phyloP scores from a whole-genome alignment of 53 echinoderm and acorn worm genomes.

The Stichopus horrens region DNA sequence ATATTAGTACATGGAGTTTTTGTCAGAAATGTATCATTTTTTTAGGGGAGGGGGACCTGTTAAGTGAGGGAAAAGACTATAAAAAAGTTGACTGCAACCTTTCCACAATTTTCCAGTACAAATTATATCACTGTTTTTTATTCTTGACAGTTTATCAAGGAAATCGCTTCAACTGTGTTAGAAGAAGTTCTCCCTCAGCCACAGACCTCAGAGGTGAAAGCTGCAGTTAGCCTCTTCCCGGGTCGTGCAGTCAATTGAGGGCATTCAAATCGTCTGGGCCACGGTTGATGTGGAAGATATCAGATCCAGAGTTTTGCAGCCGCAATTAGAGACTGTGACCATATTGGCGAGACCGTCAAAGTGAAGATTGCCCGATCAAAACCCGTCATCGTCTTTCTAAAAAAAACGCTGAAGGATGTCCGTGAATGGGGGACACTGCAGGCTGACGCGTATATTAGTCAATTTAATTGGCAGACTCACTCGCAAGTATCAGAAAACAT shows the following conservation, averaged over 20 bases:
- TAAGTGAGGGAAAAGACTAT: no score
- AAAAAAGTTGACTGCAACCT: no score
- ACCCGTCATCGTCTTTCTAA: no score
- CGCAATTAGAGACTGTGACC: neutral
- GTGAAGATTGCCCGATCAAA: neutral
- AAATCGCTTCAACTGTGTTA: neutral
- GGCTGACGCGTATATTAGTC: neutral
- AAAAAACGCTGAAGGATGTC: no score
- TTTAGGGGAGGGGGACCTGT: no score
- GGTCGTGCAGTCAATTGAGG: slow-evolving; percentile 7
- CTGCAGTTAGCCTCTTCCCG: slow-evolving; percentile 11
- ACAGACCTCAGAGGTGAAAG: neutral
- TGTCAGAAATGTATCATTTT: no score
- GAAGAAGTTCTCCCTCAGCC: slow-evolving; percentile 1
- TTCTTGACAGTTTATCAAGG: slow-evolving; percentile 3
- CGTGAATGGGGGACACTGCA: neutral
- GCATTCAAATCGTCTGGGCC: neutral
- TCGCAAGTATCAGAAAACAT: neutral
- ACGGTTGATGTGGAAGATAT: neutral
- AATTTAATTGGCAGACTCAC: neutral
- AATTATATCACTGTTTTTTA: no score
- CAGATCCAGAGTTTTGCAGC: slow-evolving; percentile 18
- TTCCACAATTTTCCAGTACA: no score
- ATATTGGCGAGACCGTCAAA: neutral
- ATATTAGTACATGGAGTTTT: no score